Base-by-base conservation (phyloP, 2,113 vertebrate genomes). In the Dendrocopos noguchii region DNA sequence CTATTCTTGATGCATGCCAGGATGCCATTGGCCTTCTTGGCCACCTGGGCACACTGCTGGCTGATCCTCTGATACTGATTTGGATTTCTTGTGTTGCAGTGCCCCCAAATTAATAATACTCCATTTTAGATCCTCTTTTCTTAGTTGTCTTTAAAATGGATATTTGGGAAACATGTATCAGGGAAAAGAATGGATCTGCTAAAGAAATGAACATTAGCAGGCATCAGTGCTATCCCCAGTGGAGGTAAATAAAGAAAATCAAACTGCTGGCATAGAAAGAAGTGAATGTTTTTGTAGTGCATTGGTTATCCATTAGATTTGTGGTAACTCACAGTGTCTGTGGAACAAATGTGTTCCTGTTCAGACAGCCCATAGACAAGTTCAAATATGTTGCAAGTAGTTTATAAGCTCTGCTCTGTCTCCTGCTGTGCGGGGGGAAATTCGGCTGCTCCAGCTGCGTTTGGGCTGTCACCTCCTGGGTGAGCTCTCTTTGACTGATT, bases 371-470 rank as follows among this genome's bases (percentile, higher is more conserved):
- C 8, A 2, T 68, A 52, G 72, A 76, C 82, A 31, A 70, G 79
- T 85, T 87, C 12, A 44, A 46, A n/a, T n/a, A 42, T 27, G 5
- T 19, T 82, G 5, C 25, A 46, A 34, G 67, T 24, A 56, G 22
- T 80, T 87, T 46, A 20, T 27, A 24, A 55, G 33, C 75, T 0
- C 1, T 2, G 1, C 15, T 39, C 56, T 52, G 55, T 34, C 3
- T 78, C 34, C 60, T 86, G 77, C 44, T 7, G 6, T 0, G 4
- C 55, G 18, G 68, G 61, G 24, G 15, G 17, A 72, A 64, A 73
- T 76, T 53, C 1, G 2, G 46, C 57, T 50, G 61, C 39, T 71
- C 46, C n/a, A 13, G 27, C 60, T 25, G 34, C 0, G 0, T 4
- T 18, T 4, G 46, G 59, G 50, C 33, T 64, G 52, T 74, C 5